A percentile compares a stretch with the other conserved stretches of the same genome.
phyloP scores from a whole-genome alignment of 1,140 invertebrate species.

The Pogonus chalceus region DNA sequence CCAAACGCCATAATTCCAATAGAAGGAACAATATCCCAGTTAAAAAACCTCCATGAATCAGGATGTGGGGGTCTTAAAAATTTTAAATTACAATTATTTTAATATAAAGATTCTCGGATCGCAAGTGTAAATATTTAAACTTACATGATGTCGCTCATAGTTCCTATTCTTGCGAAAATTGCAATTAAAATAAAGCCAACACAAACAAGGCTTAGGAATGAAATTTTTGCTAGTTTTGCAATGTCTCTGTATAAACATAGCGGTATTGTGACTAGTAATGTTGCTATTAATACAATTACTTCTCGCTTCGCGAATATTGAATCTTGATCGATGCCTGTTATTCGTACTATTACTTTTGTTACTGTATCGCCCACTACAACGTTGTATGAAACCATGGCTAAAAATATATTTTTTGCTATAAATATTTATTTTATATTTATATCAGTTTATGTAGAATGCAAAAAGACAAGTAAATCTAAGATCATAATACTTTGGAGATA shows the following conservation, averaged over 20 bases:
- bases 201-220: constrained; percentile 66
- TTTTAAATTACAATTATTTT: neutral
- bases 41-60: constrained; percentile 67
- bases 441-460: no score
- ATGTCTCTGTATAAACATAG: constrained; percentile 76
- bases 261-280: constrained; percentile 67
- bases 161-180: constrained; percentile 54
- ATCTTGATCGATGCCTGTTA: constrained; percentile 45
- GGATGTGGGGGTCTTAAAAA: constrained; percentile 49
- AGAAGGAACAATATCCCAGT: constrained; percentile 65
- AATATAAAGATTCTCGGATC: neutral
- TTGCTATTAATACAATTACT: constrained; percentile 67
- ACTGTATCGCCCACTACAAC: constrained; percentile 83
- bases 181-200: constrained; percentile 64
- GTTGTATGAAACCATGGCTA: constrained; percentile 87
- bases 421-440: constrained; percentile 5
- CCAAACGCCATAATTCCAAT: constrained; percentile 81
- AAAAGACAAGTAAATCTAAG: no score
- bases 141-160: constrained; percentile 50
- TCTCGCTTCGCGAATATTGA: constrained; percentile 56
- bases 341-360: constrained; percentile 67
- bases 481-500: no score
- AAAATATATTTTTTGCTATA: constrained; percentile 25
- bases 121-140: constrained; percentile 30
- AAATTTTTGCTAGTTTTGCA: constrained; percentile 66